These are phyloP conservation scores for Porites lobata DNA, from an alignment of 92 coral and sea anemone species.

Conservation along the genomic window DNA sequence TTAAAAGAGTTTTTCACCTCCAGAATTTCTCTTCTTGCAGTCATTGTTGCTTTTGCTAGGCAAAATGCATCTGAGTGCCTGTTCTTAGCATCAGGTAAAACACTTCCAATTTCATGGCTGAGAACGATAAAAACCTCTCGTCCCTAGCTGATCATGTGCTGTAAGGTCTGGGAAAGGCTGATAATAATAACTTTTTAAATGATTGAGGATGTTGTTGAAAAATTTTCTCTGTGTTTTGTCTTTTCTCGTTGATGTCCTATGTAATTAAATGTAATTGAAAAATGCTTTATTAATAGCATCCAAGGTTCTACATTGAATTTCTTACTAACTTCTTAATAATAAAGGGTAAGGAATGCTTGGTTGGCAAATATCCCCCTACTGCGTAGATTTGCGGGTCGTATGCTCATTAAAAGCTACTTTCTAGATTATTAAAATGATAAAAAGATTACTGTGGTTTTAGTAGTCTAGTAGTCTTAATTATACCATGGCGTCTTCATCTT, in stretches of 20 bases:
- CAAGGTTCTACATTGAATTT: too few species aligned
- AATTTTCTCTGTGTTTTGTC: too few species aligned
- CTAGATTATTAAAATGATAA: neutral
- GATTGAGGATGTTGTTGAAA: too few species aligned
- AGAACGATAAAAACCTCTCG: constrained; percentile 51
- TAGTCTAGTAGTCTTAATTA: constrained; percentile 11
- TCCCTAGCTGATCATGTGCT: constrained; percentile 52
- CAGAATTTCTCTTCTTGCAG: constrained; percentile 73
- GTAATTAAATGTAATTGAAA: too few species aligned
- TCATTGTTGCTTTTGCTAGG: constrained; percentile 73
- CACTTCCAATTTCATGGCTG: constrained; percentile 45
- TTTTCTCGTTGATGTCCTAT: too few species aligned
- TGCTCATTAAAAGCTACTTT: neutral
- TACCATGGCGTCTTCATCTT: neutral
- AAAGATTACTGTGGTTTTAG: neutral
- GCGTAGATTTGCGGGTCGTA: neutral
- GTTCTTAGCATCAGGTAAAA: constrained; percentile 47
- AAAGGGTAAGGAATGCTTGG: neutral
- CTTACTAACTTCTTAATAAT: too few species aligned
- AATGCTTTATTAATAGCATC: too few species aligned
- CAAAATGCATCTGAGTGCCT: constrained; percentile 67
- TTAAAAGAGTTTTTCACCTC: constrained; percentile 54
- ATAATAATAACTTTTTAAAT: neutral
- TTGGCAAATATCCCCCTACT: neutral
- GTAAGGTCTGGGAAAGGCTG: constrained; percentile 61